phyloP scores from a whole-genome alignment of 53 echinoderm and acorn worm species.

The Temnopleurus reevesii region DNA sequence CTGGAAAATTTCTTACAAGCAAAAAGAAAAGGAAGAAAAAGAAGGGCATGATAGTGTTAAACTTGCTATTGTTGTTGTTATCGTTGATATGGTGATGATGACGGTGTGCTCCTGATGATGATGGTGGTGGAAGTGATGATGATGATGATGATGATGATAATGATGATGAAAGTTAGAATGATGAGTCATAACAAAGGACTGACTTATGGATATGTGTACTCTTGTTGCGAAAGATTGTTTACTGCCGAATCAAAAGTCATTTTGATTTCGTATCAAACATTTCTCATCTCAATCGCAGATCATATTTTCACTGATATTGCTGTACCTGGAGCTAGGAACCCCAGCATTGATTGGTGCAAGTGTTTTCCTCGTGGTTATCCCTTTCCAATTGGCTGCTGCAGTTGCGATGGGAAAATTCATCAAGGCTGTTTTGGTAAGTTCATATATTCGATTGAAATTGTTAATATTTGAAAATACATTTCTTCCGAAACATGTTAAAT shows the following conservation, averaged over 20 bases:
- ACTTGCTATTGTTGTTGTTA: neutral
- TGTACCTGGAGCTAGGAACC: conserved; percentile 57
- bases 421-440: conserved; percentile 51
- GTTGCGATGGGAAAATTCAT: conserved; percentile 42
- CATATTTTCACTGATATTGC: conserved; percentile 31
- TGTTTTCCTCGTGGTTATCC: conserved; percentile 60
- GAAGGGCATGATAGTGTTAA: too few species aligned
- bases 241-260: too few species aligned
- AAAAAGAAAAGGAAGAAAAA: too few species aligned
- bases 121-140: neutral
- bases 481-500: too few species aligned
- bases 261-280: too few species aligned
- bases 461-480: too few species aligned
- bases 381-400: conserved; percentile 54
- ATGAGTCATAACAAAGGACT: neutral
- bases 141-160: neutral
- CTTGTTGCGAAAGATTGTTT: too few species aligned
- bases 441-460: too few species aligned
- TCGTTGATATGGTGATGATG: neutral
- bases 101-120: neutral
- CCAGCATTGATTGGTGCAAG: conserved; percentile 56
- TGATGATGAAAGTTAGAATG: neutral
- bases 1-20: too few species aligned
- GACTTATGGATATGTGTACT: too few species aligned
- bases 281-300: conserved; percentile 38